Percentiles rank a stretch among this genome's conserved stretches.
Evolutionary conservation across 2,888 invertebrate genomes (phyloP).

Genomic region (Conistra vaccinii): DNA sequence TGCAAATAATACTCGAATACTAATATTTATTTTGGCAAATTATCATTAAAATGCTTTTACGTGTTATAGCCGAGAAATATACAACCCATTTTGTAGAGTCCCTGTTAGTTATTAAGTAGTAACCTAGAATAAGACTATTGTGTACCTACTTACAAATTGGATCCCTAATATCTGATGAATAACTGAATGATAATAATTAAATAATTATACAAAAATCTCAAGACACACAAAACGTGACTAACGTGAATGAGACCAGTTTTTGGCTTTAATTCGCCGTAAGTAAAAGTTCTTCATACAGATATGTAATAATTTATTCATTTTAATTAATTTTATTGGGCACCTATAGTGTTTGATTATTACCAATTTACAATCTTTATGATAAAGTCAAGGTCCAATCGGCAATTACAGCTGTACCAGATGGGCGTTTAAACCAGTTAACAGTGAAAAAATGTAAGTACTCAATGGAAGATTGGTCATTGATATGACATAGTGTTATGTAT

Average conservation of each 20-base stretch:
- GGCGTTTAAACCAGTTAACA: constrained; percentile 13
- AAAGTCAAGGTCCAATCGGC: constrained; percentile 33
- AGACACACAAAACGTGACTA: constrained; percentile 7
- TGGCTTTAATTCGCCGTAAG: constrained; percentile 26
- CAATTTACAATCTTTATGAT: constrained; percentile 25
- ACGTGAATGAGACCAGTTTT: constrained; percentile 25
- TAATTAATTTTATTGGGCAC: neutral
- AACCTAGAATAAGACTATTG: neutral
- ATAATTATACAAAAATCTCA: constrained; percentile 8
- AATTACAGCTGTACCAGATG: constrained; percentile 7
- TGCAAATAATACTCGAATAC: neutral
- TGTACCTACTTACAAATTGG: neutral
- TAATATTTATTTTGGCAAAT: too few species aligned
- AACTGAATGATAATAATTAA: neutral
- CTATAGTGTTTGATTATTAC: neutral
- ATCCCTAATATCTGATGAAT: neutral
- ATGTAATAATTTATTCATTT: neutral
- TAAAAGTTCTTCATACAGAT: constrained; percentile 24
- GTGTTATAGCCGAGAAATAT: neutral
- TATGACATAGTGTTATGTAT: neutral
- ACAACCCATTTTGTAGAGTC: neutral
- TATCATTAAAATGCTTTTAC: neutral
- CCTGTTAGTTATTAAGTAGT: neutral
- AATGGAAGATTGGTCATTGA: neutral
- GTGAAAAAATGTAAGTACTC: neutral